Percentiles rank a stretch among this genome's conserved stretches.
Conservation (phyloP, 2,888 invertebrate species). For the Prenolepis imparis region DNA sequence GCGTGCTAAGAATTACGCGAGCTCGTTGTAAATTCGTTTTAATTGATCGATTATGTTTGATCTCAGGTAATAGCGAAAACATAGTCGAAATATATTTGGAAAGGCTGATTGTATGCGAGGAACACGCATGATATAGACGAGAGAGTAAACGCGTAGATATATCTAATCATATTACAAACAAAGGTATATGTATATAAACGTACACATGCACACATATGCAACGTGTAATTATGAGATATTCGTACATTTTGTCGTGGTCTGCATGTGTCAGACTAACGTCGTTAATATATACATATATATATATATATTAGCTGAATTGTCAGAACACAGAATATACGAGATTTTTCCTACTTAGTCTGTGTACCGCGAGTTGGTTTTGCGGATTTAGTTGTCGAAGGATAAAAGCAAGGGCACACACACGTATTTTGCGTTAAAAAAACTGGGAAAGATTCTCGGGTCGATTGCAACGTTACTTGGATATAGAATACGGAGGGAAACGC, state of each 20-base stretch:
- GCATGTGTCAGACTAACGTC: slow-evolving; percentile 53
- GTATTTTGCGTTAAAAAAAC: slow-evolving; percentile 12
- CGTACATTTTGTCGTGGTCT: slow-evolving; percentile 57
- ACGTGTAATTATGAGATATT: slow-evolving; percentile 66
- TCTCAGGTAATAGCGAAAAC: slow-evolving; percentile 48
- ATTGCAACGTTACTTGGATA: slow-evolving; percentile 49
- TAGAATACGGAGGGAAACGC: neutral
- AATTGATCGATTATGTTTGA: slow-evolving; percentile 39
- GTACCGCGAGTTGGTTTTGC: slow-evolving; percentile 48
- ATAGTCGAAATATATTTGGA: slow-evolving; percentile 39
- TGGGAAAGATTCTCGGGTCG: slow-evolving; percentile 48
- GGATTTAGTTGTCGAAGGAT: slow-evolving; percentile 40
- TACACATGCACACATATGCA: slow-evolving; percentile 63
- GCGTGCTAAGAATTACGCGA: slow-evolving; percentile 3
- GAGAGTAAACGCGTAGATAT: slow-evolving; percentile 64
- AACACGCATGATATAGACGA: slow-evolving; percentile 47
- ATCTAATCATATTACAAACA: slow-evolving; percentile 58
- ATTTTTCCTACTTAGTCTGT: slow-evolving; percentile 56
- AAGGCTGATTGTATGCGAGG: slow-evolving; percentile 35
- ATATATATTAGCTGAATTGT: slow-evolving; percentile 56
- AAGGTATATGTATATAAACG: slow-evolving; percentile 57
- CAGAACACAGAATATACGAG: slow-evolving; percentile 44
- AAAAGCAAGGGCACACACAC: slow-evolving; percentile 2
- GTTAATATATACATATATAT: slow-evolving; percentile 46
- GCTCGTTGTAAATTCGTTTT: slow-evolving; percentile 17